Percentiles rank a stretch among this genome's conserved stretches.
Conservation (phyloP, 2,888 invertebrate species). For the Folsomia manolachei region DNA sequence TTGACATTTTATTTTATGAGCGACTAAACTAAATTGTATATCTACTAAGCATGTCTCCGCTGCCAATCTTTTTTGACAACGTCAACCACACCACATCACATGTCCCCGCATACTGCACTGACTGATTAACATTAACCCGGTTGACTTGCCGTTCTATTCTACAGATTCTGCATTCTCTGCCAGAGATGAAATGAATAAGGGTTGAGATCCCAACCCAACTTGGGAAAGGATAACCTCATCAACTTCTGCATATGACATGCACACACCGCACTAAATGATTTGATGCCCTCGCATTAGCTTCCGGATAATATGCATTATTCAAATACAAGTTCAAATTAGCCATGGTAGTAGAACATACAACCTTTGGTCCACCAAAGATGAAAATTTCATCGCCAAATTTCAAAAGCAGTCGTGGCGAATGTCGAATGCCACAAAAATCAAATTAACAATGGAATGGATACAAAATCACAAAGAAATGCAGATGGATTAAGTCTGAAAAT, state of each 20-base stretch:
- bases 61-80: background rate
- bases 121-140: background rate
- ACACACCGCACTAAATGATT: background rate
- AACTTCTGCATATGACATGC: background rate
- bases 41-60: background rate
- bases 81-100: background rate
- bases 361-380: background rate
- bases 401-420: background rate
- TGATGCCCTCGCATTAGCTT: background rate
- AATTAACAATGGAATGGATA: background rate
- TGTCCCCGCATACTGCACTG: background rate
- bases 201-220: no score
- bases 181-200: no score
- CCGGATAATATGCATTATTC: background rate
- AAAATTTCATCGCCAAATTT: background rate
- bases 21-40: no score
- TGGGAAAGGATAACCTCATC: no score
- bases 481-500: conserved; percentile 14
- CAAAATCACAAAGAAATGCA: background rate
- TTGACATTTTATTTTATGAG: background rate
- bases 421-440: background rate
- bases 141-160: no score
- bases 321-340: background rate
- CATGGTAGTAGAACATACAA: no score
- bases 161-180: background rate